Conservation (phyloP, 2,113 vertebrate genomes). For the Sinosuthora webbiana region DNA sequence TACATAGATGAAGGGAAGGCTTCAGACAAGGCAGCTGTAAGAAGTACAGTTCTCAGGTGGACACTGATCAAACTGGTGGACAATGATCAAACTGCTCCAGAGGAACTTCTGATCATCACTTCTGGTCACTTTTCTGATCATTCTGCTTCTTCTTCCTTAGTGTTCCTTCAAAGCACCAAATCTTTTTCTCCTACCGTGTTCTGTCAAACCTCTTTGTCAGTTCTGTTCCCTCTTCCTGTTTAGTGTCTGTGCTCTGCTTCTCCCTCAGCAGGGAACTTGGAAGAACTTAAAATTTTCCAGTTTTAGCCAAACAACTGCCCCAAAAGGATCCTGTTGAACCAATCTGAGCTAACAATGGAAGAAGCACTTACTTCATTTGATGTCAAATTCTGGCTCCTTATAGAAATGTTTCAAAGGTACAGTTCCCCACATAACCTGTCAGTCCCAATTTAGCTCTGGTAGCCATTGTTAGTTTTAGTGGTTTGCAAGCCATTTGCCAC, state of each 20-base stretch:
- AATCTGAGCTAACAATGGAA: neutral
- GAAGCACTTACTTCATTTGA: neutral
- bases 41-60: neutral
- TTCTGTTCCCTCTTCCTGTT: neutral
- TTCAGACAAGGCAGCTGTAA: neutral
- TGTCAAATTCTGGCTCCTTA: neutral
- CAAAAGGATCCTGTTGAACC: neutral
- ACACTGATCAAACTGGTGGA: neutral
- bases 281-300: neutral
- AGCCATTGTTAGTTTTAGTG: neutral
- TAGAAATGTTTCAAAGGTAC: neutral
- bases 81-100: neutral
- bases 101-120: neutral
- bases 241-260: neutral
- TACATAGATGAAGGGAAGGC: neutral
- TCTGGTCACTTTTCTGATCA: neutral
- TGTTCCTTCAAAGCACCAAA: neutral
- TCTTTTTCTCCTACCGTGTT: neutral
- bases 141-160: neutral
- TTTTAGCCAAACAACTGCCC: neutral
- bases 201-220: neutral
- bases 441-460: neutral
- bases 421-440: neutral
- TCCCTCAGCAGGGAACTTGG: neutral
- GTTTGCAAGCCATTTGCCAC: neutral